These are phyloP conservation scores for Meda fulgida DNA, from an alignment of 2,797 vertebrate species.

Conservation along the genomic window DNA sequence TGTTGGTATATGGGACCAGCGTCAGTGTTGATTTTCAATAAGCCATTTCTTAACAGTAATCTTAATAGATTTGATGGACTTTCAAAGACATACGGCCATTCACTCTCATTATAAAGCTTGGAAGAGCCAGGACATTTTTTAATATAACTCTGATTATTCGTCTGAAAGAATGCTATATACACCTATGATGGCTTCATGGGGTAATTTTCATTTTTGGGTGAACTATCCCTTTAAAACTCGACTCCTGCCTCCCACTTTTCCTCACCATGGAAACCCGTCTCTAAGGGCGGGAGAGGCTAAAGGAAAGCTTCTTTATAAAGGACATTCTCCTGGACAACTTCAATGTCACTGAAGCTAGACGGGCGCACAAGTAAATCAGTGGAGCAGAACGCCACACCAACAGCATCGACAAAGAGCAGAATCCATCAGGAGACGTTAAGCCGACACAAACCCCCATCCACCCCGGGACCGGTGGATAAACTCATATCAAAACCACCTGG, in stretches of 20 bases:
- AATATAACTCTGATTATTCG: too few species aligned
- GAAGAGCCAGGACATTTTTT: too few species aligned
- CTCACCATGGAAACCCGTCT: conserved; percentile 74
- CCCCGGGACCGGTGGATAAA: conserved; percentile 39
- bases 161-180: too few species aligned
- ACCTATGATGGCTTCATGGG: too few species aligned
- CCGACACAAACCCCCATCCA: conserved; percentile 10
- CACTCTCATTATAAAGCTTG: too few species aligned
- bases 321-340: conserved; percentile 26
- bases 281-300: conserved; percentile 45
- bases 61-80: too few species aligned
- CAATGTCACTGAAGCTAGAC: conserved; percentile 44
- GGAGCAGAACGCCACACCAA: conserved; percentile 44
- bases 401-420: conserved; percentile 37
- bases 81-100: too few species aligned
- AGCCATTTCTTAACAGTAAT: too few species aligned
- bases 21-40: too few species aligned
- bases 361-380: conserved; percentile 33
- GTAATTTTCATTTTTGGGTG: too few species aligned
- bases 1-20: too few species aligned
- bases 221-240: conserved; percentile 7
- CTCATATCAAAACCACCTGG: conserved; percentile 31
- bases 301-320: conserved; percentile 46
- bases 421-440: conserved; percentile 43
- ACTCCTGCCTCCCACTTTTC: conserved; percentile 3